phyloP scores from a whole-genome alignment of 2,113 vertebrate species.

The Psettodes erumei region DNA sequence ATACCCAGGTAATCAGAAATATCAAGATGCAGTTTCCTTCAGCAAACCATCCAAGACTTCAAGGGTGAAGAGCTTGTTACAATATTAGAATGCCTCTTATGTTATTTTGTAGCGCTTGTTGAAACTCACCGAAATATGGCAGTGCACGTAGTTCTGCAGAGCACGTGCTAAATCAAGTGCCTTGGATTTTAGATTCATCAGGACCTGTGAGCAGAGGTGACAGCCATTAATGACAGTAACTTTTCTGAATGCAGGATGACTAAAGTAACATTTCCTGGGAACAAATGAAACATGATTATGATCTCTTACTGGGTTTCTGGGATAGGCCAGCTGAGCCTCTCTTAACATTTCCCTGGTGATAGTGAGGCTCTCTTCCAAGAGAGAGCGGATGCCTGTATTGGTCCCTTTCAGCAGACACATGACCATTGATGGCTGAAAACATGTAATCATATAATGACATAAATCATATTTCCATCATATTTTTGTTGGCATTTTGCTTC shows the following conservation, averaged over 20 bases:
- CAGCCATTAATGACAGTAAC: not conserved
- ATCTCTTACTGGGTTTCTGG: slow-evolving; percentile 83
- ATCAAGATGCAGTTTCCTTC: not conserved
- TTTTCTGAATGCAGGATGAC: not conserved
- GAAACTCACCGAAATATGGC: slow-evolving; percentile 83
- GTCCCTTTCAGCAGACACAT: slow-evolving; percentile 82
- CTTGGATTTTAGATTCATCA: slow-evolving; percentile 82
- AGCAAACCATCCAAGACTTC: not conserved
- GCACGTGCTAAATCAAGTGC: slow-evolving; percentile 74
- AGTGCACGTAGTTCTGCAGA: slow-evolving; percentile 82
- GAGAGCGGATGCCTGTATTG: slow-evolving; percentile 80
- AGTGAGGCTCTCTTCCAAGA: slow-evolving; percentile 81
- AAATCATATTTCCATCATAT: not conserved
- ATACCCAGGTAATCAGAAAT: not conserved
- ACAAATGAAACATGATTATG: not conserved
- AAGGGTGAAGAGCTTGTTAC: not conserved
- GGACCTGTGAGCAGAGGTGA: slow-evolving; percentile 76
- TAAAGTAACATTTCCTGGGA: not conserved
- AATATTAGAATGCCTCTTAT: not conserved
- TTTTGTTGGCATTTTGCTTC: not conserved
- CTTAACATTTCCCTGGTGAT: slow-evolving; percentile 78
- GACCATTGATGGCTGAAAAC: slow-evolving; percentile 75
- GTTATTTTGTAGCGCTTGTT: not conserved
- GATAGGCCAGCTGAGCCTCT: slow-evolving; percentile 75
- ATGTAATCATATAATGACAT: not conserved